Evolutionary conservation across 2,113 vertebrate genomes (phyloP).

Genomic region (Corvus cornix): DNA sequence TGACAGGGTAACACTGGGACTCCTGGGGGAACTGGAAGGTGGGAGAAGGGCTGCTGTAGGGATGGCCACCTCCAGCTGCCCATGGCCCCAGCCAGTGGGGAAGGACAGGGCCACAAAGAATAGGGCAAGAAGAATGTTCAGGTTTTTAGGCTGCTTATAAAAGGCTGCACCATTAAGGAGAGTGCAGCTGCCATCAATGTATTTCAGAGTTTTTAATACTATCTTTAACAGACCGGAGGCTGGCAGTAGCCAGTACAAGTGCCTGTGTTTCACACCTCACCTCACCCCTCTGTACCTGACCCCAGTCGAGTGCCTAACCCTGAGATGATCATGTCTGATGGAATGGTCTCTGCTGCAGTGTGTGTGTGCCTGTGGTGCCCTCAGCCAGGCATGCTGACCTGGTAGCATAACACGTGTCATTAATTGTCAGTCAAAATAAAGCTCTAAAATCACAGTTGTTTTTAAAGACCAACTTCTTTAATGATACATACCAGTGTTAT

Average conservation of each 20-base stretch:
- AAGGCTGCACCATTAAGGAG: neutral
- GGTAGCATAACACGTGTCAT: constrained; percentile 50
- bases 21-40: neutral
- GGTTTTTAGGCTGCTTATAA: neutral
- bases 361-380: constrained; percentile 34
- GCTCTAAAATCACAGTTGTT: constrained; percentile 67
- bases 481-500: constrained; percentile 60
- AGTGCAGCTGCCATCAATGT: neutral
- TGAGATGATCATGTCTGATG: constrained; percentile 20
- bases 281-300: constrained; percentile 53
- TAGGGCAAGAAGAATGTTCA: neutral
- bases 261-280: constrained; percentile 70
- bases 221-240: constrained; percentile 49
- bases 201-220: constrained; percentile 21
- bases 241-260: constrained; percentile 66
- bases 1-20: neutral
- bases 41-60: neutral
- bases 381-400: constrained; percentile 50
- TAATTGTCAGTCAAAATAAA: constrained; percentile 74
- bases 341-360: constrained; percentile 37
- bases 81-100: neutral
- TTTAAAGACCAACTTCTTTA: constrained; percentile 77
- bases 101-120: neutral
- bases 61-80: neutral
- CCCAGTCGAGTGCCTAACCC: constrained; percentile 69